These are phyloP conservation scores for Apodemia duryi DNA, from an alignment of 2,888 invertebrate species.

Conservation along the genomic window DNA sequence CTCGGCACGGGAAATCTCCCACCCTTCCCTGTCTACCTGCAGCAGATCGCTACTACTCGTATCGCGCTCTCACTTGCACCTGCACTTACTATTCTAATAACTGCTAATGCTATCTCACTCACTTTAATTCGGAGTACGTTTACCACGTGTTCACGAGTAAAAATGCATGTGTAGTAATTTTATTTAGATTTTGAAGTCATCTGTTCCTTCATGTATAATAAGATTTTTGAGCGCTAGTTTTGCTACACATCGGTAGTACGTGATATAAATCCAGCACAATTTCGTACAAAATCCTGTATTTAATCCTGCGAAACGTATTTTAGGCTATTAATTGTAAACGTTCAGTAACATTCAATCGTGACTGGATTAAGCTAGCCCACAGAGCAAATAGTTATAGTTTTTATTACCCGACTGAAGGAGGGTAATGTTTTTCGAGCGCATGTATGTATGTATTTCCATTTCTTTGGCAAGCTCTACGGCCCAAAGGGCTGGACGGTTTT, in stretches of 20 bases:
- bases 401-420: too few species aligned
- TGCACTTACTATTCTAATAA: neutral
- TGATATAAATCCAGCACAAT: too few species aligned
- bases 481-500: too few species aligned
- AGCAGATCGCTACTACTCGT: constrained; percentile 34
- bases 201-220: neutral
- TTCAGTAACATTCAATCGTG: too few species aligned
- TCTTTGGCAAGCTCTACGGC: too few species aligned
- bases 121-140: constrained; percentile 23
- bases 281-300: too few species aligned
- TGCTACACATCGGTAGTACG: neutral
- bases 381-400: too few species aligned
- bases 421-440: too few species aligned
- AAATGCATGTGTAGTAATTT: constrained; percentile 21
- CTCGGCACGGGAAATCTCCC: constrained; percentile 61
- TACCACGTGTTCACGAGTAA: constrained; percentile 34
- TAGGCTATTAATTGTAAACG: too few species aligned
- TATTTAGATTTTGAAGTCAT: neutral
- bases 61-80: constrained; percentile 27
- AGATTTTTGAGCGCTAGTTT: neutral
- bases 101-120: constrained; percentile 28
- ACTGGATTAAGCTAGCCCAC: too few species aligned
- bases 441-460: too few species aligned
- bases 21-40: constrained; percentile 44
- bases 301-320: too few species aligned